Evolutionary conservation across 2,113 vertebrate genomes (phyloP).

Genomic region (Hyaena hyaena): DNA sequence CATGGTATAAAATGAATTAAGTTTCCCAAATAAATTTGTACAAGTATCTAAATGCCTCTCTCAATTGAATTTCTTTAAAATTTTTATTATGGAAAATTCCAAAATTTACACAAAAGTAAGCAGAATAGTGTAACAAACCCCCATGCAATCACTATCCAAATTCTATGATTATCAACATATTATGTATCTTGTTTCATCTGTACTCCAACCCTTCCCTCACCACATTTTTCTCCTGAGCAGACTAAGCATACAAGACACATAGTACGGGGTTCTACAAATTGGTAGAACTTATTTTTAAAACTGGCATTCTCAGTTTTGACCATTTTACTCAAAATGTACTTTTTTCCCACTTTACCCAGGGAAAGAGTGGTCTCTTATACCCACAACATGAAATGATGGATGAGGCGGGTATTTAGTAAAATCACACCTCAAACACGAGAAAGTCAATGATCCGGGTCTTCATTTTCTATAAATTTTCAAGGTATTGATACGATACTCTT

Average conservation of each 20-base stretch:
- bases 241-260: background rate
- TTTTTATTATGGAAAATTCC: constrained; percentile 24
- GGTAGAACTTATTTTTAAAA: constrained; percentile 20
- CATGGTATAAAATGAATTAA: background rate
- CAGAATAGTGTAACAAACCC: background rate
- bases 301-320: background rate
- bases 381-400: background rate
- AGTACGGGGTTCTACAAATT: background rate
- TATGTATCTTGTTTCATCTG: background rate
- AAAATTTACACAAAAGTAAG: background rate
- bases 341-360: background rate
- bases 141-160: background rate
- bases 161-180: background rate
- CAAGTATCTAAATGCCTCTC: constrained; percentile 23
- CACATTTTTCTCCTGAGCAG: background rate
- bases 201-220: background rate
- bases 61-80: constrained; percentile 38
- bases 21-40: constrained; percentile 16
- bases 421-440: background rate
- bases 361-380: background rate
- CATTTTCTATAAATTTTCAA: background rate
- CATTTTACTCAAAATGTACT: background rate
- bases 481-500: background rate
- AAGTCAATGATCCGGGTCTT: background rate
- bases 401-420: background rate